A percentile compares a stretch with the other conserved stretches of the same genome.
Evolutionary conservation across 2,113 vertebrate species (phyloP).

Genomic region (Dromas ardeola): DNA sequence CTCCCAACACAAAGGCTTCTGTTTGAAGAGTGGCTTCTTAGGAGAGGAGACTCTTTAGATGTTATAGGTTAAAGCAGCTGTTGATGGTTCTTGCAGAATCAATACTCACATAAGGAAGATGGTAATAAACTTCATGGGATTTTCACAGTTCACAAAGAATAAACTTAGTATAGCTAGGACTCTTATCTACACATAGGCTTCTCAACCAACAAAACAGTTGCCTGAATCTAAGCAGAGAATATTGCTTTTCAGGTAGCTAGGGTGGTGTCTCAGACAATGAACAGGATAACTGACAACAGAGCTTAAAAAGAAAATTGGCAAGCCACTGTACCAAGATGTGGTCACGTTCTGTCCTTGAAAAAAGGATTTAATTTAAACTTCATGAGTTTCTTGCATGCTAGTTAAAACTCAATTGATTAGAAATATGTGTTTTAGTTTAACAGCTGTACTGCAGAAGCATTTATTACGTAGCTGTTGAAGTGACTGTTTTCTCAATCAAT

Average conservation of each 20-base stretch:
- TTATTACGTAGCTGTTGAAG: constrained; percentile 22
- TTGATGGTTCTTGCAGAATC: background rate
- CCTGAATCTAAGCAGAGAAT: background rate
- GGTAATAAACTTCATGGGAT: background rate
- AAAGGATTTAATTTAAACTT: constrained; percentile 43
- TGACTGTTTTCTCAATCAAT: background rate
- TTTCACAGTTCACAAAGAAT: background rate
- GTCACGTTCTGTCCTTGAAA: constrained; percentile 9
- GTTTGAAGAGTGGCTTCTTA: background rate
- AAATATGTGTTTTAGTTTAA: constrained; percentile 35
- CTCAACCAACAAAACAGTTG: background rate
- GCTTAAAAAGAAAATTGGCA: background rate
- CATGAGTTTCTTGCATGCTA: constrained; percentile 23
- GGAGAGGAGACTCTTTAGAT: background rate
- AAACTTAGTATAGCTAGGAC: background rate
- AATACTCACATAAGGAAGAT: background rate
- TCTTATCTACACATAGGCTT: background rate
- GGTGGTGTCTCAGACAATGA: background rate
- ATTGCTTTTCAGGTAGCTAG: background rate
- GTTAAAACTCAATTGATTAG: constrained; percentile 34
- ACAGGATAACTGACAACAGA: background rate
- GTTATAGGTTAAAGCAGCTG: background rate
- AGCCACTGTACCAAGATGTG: background rate
- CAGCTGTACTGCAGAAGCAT: constrained; percentile 10
- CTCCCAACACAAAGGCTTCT: background rate